Evolutionary conservation across 2,113 vertebrate species (phyloP), one percentile per base, ranked within the genome.

Genomic region (Alosa alosa): DNA sequence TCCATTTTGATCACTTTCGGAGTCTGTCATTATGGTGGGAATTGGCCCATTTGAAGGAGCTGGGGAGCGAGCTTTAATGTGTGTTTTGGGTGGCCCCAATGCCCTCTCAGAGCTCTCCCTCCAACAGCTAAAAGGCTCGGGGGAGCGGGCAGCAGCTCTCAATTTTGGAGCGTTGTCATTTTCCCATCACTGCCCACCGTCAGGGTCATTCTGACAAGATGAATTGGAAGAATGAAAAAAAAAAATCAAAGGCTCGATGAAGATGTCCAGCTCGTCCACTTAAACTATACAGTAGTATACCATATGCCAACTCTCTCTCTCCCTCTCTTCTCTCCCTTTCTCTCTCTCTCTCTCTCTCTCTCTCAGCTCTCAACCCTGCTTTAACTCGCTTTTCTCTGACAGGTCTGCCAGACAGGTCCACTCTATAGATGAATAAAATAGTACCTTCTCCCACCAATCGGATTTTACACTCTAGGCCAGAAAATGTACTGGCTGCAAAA

Each of bases 371-470:
- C 86, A 68, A 36, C 11, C 84, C 83, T 47, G 84, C 84, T 84
- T 39, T 39, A 78, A 41, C 31, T 15, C 13, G 31, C 72, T 88
- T 81, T 86, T 87, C 87, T 87, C 57, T 88, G 89, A 88, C 87
- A 88, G 86, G 81, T 88, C 86, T 85, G 87, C 68, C 86, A 85
- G 78, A 82, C 64, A 86, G 68, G 87, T 86, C 84, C 88, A 86
- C 86, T 85, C 84, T 87, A 87, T 86, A 86, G 89, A 88, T 90
- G 87, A 92, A 84, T 90, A 84, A 89, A 89, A 88, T 84, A 87
- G 83, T 84, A 91, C 88, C 86, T 87, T 89, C 89, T 91, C 81
- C 86, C 87, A 88, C 87, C 87, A 90, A 87, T 90, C 86, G 84
- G 72, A 88, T 91, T 90, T 87, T 83, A 55, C 81, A 84, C 55